phyloP scores from a whole-genome alignment of 1,140 invertebrate genomes.

The Bactericera cockerelli region DNA sequence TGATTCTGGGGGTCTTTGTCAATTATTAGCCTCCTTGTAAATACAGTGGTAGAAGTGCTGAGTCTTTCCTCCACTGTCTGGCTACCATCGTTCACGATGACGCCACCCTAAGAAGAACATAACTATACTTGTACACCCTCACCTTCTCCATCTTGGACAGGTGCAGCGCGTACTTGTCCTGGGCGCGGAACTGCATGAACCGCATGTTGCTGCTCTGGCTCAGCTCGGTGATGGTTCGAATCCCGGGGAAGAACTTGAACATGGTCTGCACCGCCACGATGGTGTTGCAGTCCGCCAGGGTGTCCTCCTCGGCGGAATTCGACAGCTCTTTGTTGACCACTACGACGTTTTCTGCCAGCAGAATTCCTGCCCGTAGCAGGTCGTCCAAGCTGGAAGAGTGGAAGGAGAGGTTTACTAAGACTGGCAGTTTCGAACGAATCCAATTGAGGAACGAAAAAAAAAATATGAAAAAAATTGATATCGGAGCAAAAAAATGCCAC shows the following conservation, averaged over 20 bases:
- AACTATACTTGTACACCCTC: constrained; percentile 94
- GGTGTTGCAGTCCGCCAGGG: constrained; percentile 90
- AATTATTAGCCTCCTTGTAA: too few species aligned
- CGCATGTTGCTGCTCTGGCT: constrained; percentile 97
- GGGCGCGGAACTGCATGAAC: constrained; percentile 96
- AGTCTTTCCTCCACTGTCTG: too few species aligned
- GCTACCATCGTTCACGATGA: too few species aligned
- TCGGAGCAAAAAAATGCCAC: too few species aligned
- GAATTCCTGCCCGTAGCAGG: constrained; percentile 83
- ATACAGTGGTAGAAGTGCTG: too few species aligned
- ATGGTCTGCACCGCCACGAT: constrained; percentile 97
- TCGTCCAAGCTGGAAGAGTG: constrained; percentile 67
- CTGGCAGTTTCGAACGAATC: too few species aligned
- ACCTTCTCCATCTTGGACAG: constrained; percentile 99
- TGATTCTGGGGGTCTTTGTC: constrained; percentile 93
- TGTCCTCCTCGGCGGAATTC: constrained; percentile 90
- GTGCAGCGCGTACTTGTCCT: constrained; percentile 90
- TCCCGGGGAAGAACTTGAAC: constrained; percentile 97
- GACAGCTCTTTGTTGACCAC: constrained; percentile 97
- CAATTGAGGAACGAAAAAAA: too few species aligned
- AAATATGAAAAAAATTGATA: too few species aligned
- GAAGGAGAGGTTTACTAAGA: too few species aligned
- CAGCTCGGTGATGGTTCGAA: constrained; percentile 93
- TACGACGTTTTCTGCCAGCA: constrained; percentile 88
- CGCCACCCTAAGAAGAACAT: too few species aligned